phyloP scores from a whole-genome alignment of 2,113 vertebrate genomes.

The Potamarius usumacintae region DNA sequence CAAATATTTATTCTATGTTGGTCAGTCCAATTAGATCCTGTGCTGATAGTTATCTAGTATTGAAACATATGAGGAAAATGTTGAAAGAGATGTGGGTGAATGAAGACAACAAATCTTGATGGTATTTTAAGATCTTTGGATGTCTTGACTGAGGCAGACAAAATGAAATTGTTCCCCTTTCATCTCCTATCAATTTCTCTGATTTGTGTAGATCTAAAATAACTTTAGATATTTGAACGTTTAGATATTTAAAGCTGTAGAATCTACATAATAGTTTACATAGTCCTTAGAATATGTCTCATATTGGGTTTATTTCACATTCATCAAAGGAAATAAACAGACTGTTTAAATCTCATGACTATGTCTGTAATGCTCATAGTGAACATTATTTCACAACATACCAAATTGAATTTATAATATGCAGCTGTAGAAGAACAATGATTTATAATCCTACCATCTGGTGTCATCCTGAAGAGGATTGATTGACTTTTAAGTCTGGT shows the following conservation, averaged over 20 bases:
- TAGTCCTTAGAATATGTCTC: background rate
- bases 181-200: conserved; percentile 51
- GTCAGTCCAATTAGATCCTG: conserved; percentile 46
- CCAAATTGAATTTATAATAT: background rate
- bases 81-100: conserved; percentile 41
- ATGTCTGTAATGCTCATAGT: background rate
- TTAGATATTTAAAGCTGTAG: background rate
- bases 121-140: conserved; percentile 61
- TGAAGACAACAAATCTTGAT: conserved; percentile 49
- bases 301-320: background rate
- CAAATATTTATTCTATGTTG: conserved; percentile 49
- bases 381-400: background rate
- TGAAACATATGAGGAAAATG: conserved; percentile 44
- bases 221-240: conserved; percentile 42
- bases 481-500: background rate
- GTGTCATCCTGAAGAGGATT: background rate
- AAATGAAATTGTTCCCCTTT: conserved; percentile 52
- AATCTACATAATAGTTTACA: background rate
- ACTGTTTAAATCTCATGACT: background rate
- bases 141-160: conserved; percentile 55
- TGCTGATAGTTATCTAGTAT: conserved; percentile 49
- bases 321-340: background rate
- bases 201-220: conserved; percentile 42
- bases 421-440: background rate
- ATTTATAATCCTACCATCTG: background rate